phyloP scores from a whole-genome alignment of 92 coral and sea anemone genomes.

The Umimayanthus kanabou region DNA sequence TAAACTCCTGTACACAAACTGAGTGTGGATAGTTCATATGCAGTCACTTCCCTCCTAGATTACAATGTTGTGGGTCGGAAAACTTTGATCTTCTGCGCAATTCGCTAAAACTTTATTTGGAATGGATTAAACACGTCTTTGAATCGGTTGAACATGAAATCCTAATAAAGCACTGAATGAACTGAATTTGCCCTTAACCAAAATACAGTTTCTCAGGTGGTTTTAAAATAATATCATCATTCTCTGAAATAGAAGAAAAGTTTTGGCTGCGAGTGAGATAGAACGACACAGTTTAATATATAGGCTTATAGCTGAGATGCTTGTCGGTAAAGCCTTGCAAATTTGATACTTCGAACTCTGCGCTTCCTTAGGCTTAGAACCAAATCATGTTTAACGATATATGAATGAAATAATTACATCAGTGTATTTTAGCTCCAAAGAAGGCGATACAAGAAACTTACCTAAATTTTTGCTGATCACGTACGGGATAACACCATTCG shows the following conservation, averaged over 20 bases:
- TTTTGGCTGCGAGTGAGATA: not conserved
- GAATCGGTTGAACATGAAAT: conserved; percentile 29
- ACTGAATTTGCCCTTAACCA: not conserved
- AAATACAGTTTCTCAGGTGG: not conserved
- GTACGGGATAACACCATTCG: conserved; percentile 86
- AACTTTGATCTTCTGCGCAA: conserved; percentile 41
- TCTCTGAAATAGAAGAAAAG: too few relatives aligned
- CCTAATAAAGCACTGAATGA: conserved; percentile 26
- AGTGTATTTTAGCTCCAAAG: not conserved
- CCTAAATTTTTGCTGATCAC: conserved; percentile 79
- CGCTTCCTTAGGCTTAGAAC: not conserved
- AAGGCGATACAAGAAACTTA: conserved; percentile 46
- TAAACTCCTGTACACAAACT: conserved; percentile 10
- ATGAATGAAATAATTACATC: not conserved
- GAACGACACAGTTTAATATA: not conserved
- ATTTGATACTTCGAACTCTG: not conserved
- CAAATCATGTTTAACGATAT: not conserved
- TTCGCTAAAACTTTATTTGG: conserved; percentile 36
- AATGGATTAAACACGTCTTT: conserved; percentile 40
- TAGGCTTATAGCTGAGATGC: not conserved
- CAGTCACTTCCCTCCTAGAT: not conserved
- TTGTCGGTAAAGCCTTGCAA: not conserved
- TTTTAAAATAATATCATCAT: too few relatives aligned
- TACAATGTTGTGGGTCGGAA: conserved; percentile 24
- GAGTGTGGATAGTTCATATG: not conserved